Evolutionary conservation across 1,140 invertebrate genomes (phyloP).

Genomic region (Cyclina sinensis): DNA sequence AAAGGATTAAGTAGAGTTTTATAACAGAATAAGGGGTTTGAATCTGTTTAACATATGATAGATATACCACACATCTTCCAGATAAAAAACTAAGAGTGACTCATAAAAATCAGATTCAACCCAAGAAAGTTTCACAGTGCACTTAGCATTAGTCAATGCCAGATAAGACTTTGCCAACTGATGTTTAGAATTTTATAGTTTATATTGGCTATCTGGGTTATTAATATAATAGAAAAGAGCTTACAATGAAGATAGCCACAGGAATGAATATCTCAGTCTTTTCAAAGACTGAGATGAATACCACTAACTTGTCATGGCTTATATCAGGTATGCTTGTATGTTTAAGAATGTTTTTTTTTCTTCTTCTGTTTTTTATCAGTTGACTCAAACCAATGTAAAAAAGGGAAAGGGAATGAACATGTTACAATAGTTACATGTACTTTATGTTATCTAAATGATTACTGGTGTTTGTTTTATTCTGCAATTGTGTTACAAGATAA

Average conservation of each 20-base stretch:
- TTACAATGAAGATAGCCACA: conserved; percentile 17
- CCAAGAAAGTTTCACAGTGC: neutral
- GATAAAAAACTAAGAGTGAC: neutral
- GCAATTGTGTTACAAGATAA: too few species aligned
- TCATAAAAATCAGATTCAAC: neutral
- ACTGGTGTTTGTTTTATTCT: too few species aligned
- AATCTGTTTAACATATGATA: conserved; percentile 1
- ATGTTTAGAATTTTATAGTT: neutral
- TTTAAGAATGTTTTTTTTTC: too few species aligned
- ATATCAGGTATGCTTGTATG: neutral
- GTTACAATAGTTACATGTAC: too few species aligned
- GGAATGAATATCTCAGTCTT: conserved; percentile 5
- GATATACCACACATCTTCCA: neutral
- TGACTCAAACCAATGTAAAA: too few species aligned
- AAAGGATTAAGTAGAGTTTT: conserved; percentile 5
- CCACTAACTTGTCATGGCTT: neutral
- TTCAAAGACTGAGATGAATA: conserved; percentile 2
- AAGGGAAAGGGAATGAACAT: too few species aligned
- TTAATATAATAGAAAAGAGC: neutral
- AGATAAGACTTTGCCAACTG: neutral
- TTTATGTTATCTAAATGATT: too few species aligned
- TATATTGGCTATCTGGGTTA: neutral
- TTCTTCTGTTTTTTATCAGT: too few species aligned
- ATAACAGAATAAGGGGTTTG: neutral
- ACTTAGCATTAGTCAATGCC: neutral